Evolutionary conservation across 2,113 vertebrate genomes (phyloP).

Genomic region (Cavia aperea): DNA sequence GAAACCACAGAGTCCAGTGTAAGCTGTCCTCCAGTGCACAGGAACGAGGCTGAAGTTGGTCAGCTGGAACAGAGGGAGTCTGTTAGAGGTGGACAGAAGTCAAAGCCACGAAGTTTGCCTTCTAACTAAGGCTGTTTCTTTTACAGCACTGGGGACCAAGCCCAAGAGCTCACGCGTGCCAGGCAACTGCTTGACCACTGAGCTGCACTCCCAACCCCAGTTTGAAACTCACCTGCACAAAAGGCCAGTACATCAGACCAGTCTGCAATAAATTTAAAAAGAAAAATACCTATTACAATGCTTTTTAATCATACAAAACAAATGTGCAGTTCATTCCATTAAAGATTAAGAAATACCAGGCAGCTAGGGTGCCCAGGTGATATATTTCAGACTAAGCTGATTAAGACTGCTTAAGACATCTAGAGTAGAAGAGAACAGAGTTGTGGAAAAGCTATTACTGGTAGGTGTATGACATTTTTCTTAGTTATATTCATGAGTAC

Average conservation of each 20-base stretch:
- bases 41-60: constrained; percentile 90
- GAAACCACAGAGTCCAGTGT: constrained; percentile 89
- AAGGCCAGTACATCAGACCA: constrained; percentile 90
- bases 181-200: not conserved
- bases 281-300: constrained; percentile 33
- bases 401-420: constrained; percentile 10
- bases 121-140: not conserved
- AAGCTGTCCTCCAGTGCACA: constrained; percentile 84
- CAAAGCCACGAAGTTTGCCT: not conserved
- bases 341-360: not conserved
- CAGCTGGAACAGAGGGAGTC: constrained; percentile 76
- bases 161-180: no score
- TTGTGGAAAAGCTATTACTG: not conserved
- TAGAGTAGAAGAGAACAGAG: not conserved
- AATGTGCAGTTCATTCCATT: not conserved
- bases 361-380: not conserved
- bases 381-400: constrained; percentile 28
- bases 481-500: not conserved
- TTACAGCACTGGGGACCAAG: not conserved
- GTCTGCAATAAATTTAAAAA: constrained; percentile 79
- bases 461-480: not conserved
- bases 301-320: not conserved
- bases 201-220: not conserved
- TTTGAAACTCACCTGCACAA: constrained; percentile 86
- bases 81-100: not conserved